A percentile compares a stretch with the other conserved stretches of the same genome.
Conservation (phyloP, 2,113 vertebrate species). For the Porphyrio hochstetteri region DNA sequence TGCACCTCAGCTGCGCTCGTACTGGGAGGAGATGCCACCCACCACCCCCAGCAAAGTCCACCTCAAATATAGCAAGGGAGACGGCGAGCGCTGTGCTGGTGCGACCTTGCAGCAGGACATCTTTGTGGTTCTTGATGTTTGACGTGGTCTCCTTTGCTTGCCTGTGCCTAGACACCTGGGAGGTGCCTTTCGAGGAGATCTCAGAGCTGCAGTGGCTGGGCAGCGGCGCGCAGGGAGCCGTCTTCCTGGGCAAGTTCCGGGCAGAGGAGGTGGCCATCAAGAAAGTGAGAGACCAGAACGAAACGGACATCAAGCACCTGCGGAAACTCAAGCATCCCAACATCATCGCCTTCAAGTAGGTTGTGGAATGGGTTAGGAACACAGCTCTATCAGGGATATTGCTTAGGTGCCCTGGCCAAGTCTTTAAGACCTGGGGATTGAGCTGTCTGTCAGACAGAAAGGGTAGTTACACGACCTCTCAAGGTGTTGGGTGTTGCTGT, state of each 20-base stretch:
- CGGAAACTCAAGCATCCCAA: conserved; percentile 97
- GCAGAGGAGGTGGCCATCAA: conserved; percentile 98
- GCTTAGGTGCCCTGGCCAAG: too few species aligned
- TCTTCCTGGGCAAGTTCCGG: conserved; percentile 95
- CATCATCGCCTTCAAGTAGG: conserved; percentile 98
- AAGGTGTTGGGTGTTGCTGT: not conserved
- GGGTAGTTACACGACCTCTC: not conserved
- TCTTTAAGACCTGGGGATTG: not conserved
- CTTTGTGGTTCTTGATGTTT: not conserved
- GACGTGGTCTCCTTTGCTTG: accelerated
- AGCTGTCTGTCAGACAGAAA: not conserved
- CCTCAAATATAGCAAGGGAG: not conserved
- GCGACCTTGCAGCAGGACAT: not conserved
- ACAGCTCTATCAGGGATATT: not conserved
- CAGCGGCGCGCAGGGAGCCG: conserved; percentile 95
- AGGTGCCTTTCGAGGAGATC: conserved; percentile 98
- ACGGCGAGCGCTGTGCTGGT: not conserved
- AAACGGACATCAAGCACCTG: conserved; percentile 97
- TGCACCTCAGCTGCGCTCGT: not conserved
- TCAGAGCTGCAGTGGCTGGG: conserved; percentile 98
- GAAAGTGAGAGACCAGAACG: conserved; percentile 98
- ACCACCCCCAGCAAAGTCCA: not conserved
- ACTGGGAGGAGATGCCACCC: not conserved
- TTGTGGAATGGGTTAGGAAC: not conserved
- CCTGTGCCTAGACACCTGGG: conserved; percentile 90